Base-by-base conservation (phyloP, 2,888 invertebrate species). In the Drosophila flavopinicola region DNA sequence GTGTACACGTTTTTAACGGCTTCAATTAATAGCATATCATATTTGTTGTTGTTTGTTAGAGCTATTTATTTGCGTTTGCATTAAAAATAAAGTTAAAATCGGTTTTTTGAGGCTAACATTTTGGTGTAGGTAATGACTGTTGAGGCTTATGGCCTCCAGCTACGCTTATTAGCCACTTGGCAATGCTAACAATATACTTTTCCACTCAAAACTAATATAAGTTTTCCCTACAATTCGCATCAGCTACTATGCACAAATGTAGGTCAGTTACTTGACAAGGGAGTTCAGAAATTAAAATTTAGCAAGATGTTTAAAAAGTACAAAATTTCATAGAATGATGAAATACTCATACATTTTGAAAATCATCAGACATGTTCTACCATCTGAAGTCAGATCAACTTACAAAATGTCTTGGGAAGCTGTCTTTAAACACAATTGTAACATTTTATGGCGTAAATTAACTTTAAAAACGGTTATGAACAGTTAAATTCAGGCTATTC, bases 21-120 rank as follows among this genome's bases (percentile, higher is more conserved):
- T 76, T 65, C 38, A 60, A 58, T 79, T 66, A 78, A 75, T 54
- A 57, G 78, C 66, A 51, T 66, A 66, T 59, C 56, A 59, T 68
- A 56, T 49, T 38, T 58, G 54, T 38, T 48, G 59, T 41, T 41
- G 38, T 53, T 49, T 53, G 35, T 47, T 44, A 30, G 27, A 25
- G 35, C 17, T 52, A 56, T 58, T 71, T 51, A 74, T 72, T 65
- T 60, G 58, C 57, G 39, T 70, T 57, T 49, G 64, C 39, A 37
- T 64, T 59, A 44, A 52, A 71, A 58, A 45, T 58, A 30, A 54
- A 64, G 39, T 61, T 54, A 35, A 59, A 56, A 64, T 68, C 38
- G 29, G 52, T 71, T 66, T 39, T 61, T 45, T 33, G 25, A 56
- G 52, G 33, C 25, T 53, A 47, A 42, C 15, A 48, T 52, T 70